Evolutionary conservation across 2,888 invertebrate genomes (phyloP).

Genomic region (Xylocampa areola): DNA sequence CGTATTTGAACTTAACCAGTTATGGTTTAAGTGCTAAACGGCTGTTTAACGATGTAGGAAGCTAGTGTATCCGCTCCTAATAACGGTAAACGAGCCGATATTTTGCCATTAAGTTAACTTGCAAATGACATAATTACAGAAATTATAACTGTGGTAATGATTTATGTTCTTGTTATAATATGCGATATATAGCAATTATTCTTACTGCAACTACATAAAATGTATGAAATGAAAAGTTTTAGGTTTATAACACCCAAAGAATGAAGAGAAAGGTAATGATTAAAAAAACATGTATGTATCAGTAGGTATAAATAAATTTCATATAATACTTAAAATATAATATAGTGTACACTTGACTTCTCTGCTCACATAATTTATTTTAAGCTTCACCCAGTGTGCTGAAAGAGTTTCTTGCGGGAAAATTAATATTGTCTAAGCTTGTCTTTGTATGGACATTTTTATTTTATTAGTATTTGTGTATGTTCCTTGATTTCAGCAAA

Average conservation of each 20-base stretch:
- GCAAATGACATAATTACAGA: conserved; percentile 43
- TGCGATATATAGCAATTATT: background rate
- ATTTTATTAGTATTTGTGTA: too few relatives aligned
- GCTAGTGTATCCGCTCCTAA: conserved; percentile 43
- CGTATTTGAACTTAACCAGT: conserved; percentile 45
- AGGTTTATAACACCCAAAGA: too few relatives aligned
- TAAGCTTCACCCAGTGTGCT: too few relatives aligned
- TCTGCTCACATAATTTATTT: too few relatives aligned
- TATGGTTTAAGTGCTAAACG: conserved; percentile 35
- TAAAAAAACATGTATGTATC: too few relatives aligned
- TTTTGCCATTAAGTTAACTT: conserved; percentile 41
- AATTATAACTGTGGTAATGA: conserved; percentile 23
- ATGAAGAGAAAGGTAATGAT: too few relatives aligned
- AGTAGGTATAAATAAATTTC: background rate
- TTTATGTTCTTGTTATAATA: conserved; percentile 28
- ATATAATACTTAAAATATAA: too few relatives aligned
- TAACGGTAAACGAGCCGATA: conserved; percentile 45
- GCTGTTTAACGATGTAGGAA: conserved; percentile 48
- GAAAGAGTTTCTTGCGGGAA: too few relatives aligned
- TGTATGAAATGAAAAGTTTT: conserved; percentile 8
- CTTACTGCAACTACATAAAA: background rate
- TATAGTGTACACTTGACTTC: too few relatives aligned
- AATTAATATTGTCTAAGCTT: too few relatives aligned
- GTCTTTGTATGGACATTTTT: too few relatives aligned
- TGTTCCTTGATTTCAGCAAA: too few relatives aligned